These are phyloP conservation scores for Mormyrops attenuatus DNA, from an alignment of 2,797 vertebrate species.

Conservation along the genomic window DNA sequence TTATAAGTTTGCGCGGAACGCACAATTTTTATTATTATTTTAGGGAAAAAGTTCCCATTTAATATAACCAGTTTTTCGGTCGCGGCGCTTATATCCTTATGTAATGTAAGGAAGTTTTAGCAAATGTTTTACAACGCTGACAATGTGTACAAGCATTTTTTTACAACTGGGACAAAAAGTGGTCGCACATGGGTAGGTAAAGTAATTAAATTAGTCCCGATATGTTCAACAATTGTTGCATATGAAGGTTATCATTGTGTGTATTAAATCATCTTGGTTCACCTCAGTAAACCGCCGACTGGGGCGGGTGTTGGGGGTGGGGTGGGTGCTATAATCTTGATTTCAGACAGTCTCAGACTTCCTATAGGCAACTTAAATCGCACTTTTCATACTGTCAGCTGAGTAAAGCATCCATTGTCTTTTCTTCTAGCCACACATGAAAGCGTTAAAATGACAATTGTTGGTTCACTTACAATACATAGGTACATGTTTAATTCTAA, in stretches of 20 bases:
- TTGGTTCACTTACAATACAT: background rate
- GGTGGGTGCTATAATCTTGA: constrained; percentile 15
- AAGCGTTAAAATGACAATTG: constrained; percentile 1
- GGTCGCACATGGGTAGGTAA: background rate
- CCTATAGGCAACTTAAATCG: constrained; percentile 14
- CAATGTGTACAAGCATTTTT: background rate
- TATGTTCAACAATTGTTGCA: background rate
- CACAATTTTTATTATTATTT: background rate
- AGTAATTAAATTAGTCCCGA: background rate
- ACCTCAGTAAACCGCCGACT: constrained; percentile 12
- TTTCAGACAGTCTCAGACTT: constrained; percentile 23
- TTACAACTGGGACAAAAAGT: background rate
- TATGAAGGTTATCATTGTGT: background rate
- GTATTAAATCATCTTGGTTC: constrained; percentile 3
- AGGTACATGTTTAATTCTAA: constrained; percentile 13
- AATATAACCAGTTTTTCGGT: background rate
- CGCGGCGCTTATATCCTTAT: background rate
- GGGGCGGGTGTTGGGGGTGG: constrained; percentile 3
- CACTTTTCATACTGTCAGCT: constrained; percentile 17
- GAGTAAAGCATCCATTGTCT: background rate
- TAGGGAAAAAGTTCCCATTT: background rate
- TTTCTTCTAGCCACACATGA: background rate
- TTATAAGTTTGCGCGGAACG: background rate
- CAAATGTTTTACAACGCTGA: background rate
- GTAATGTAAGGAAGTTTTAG: constrained; percentile 17